Base-by-base conservation (phyloP, 2,797 vertebrate species). In the Danionella dracula region DNA sequence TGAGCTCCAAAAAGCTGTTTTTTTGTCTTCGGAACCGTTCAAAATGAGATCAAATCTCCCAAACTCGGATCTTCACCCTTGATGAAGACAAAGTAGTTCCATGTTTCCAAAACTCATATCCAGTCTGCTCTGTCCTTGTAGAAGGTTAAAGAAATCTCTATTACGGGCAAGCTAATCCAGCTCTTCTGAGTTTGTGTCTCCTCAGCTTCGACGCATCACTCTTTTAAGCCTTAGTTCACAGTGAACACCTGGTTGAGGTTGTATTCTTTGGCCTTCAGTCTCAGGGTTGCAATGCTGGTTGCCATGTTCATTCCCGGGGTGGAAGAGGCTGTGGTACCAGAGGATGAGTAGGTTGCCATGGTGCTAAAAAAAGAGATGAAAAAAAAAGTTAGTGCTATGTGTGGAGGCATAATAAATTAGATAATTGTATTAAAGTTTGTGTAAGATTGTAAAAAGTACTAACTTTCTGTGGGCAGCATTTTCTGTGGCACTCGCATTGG, bases 211-310 rank as follows among this genome's bases (percentile, higher is more conserved):
- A 57, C 49, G 57, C 71, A 53, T 69, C 50, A 32, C 66, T 68
- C 69, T 32, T 57, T 63, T 61, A 94, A 48, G 53, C 68, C 72
- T 93, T 91, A 98, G 92, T 97, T 98, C 89, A 98, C 94, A 68
- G 96, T 98, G 79, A 95, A 93, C 87, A 97, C 94, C 84, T 98
- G 96, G 88, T 96, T 96, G 91, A 99, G 90, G 94, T 94, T 98
- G 91, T 98, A 98, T 85, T 99, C 96, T 87, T 99, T 99, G 88
- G 95, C 96, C 87, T 99, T 99, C 81, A 98, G 93, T 89, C 96
- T 93, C 90, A 99, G 93, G 91, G 97, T 98, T 83, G 95, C 96
- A 86, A 98, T 98, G 87, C 95, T 98, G 90, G 94, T 96, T 84
- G 94, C 95, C 94, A 98, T 99, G 84, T 95, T 97, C 93, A 98